phyloP scores from a whole-genome alignment of 2,113 vertebrate genomes.

The Eulemur macaco region DNA sequence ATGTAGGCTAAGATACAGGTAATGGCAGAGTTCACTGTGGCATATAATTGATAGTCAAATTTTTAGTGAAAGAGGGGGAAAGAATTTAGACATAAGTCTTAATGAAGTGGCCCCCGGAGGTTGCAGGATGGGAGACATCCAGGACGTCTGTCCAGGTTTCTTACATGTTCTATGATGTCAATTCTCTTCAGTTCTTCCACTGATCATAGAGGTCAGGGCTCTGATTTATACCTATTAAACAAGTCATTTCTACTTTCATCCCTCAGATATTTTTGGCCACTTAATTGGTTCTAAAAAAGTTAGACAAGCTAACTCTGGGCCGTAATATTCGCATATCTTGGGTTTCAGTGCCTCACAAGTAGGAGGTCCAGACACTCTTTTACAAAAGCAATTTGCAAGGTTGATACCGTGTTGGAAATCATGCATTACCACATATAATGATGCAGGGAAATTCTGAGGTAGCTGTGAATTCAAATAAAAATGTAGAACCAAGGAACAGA shows the following conservation, averaged over 20 bases:
- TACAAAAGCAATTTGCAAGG: not conserved
- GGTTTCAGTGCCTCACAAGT: not conserved
- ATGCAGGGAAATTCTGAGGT: not conserved
- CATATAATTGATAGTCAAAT: not conserved
- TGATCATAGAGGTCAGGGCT: not conserved
- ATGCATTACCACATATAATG: not conserved
- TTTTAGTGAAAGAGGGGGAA: not conserved
- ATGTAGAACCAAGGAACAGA: not conserved
- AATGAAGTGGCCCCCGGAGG: not conserved
- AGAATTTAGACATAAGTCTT: not conserved
- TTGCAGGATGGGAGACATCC: not conserved
- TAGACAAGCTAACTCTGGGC: too few species aligned
- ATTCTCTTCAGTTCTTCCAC: not conserved
- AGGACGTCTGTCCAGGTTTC: not conserved
- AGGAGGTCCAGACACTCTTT: not conserved
- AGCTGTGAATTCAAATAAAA: not conserved
- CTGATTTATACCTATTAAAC: not conserved
- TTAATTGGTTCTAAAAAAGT: not conserved
- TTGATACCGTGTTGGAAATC: not conserved
- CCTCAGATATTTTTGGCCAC: not conserved
- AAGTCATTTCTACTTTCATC: not conserved
- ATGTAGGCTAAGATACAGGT: not conserved
- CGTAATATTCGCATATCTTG: not conserved
- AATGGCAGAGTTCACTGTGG: not conserved
- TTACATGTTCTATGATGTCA: not conserved